A percentile compares a stretch with the other conserved stretches of the same genome.
These are phyloP conservation scores for Ophion ellenae DNA, from an alignment of 2,888 invertebrate species.

Conservation along the genomic window DNA sequence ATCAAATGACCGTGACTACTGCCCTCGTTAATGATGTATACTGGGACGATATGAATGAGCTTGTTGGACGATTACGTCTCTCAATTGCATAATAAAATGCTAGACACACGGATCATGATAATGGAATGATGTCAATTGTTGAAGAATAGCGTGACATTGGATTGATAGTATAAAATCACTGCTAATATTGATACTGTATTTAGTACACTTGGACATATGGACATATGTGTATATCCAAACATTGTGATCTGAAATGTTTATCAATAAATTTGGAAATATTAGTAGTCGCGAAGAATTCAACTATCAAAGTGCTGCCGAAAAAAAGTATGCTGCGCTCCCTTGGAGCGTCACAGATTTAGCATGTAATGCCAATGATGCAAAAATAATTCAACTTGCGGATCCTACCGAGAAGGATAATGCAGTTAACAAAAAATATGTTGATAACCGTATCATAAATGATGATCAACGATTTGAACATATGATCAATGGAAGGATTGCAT, in stretches of 20 bases:
- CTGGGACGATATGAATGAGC: conserved; percentile 27
- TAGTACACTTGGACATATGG: not conserved
- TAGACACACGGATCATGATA: conserved; percentile 8
- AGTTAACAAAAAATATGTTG: too few species aligned
- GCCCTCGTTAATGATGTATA: not conserved
- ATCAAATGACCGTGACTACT: not conserved
- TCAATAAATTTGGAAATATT: not conserved
- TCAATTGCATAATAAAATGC: not conserved
- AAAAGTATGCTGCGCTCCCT: too few species aligned
- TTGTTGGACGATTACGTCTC: not conserved
- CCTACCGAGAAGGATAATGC: too few species aligned
- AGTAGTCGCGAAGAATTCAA: not conserved
- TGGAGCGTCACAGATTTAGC: too few species aligned
- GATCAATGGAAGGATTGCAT: too few species aligned
- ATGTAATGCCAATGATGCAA: too few species aligned
- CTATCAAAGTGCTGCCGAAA: too few species aligned
- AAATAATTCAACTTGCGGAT: too few species aligned
- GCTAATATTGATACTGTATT: not conserved
- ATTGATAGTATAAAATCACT: not conserved
- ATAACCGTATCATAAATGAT: too few species aligned
- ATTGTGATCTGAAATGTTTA: not conserved
- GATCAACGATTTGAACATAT: too few species aligned
- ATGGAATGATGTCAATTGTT: conserved; percentile 25
- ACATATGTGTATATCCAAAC: not conserved
- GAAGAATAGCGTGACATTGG: conserved; percentile 18